Evolutionary conservation across 2,797 vertebrate species (phyloP).

Genomic region (Poeciliopsis paucimaculata): DNA sequence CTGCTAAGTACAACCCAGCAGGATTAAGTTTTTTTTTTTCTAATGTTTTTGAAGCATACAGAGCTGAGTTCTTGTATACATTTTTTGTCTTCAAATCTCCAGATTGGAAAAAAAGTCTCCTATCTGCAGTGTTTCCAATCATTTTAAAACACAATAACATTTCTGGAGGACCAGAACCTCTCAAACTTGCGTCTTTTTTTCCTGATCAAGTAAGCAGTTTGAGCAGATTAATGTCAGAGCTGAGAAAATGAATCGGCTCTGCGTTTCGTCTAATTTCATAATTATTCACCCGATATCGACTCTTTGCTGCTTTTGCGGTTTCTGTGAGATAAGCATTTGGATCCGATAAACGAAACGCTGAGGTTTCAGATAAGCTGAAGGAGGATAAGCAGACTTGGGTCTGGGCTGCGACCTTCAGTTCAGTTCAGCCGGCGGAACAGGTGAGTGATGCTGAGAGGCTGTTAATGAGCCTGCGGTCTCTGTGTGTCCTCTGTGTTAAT

Average conservation of each 20-base stretch:
- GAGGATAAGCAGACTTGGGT: slow-evolving; percentile 3
- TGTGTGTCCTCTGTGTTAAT: slow-evolving; percentile 27
- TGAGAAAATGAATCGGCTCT: not conserved
- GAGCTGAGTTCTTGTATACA: not conserved
- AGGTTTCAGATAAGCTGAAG: not conserved
- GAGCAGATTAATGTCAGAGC: not conserved
- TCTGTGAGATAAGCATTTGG: not conserved
- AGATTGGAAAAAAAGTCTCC: not conserved
- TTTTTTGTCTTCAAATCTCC: not conserved
- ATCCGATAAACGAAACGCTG: not conserved
- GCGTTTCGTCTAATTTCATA: not conserved
- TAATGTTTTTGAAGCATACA: not conserved
- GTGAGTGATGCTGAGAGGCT: slow-evolving; percentile 15
- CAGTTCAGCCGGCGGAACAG: not conserved
- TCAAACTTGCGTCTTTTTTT: not conserved
- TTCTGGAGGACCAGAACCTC: not conserved
- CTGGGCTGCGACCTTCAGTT: not conserved
- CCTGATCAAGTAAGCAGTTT: not conserved
- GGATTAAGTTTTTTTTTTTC: not conserved
- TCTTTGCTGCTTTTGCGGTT: not conserved
- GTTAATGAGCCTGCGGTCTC: slow-evolving; percentile 25
- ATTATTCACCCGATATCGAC: not conserved
- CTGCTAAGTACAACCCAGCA: slow-evolving; percentile 6
- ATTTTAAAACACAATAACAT: too few relatives aligned
- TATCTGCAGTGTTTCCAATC: not conserved